These are phyloP conservation scores for Megaustenia siamemsis DNA, from an alignment of 2,888 invertebrate species.

Conservation along the genomic window DNA sequence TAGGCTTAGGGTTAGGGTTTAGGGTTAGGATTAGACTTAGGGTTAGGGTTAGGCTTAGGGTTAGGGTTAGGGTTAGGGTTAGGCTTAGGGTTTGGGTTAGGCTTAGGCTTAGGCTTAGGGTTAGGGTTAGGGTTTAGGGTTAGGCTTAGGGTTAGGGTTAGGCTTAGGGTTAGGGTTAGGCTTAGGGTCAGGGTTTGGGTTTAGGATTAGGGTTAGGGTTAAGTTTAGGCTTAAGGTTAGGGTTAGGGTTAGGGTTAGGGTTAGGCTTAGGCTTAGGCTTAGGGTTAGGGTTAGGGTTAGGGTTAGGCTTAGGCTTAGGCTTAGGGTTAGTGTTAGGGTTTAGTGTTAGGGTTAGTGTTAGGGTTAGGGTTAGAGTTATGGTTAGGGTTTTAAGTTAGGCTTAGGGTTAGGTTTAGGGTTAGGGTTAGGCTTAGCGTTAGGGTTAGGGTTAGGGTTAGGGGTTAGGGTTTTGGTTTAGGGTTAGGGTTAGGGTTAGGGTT, in stretches of 20 bases:
- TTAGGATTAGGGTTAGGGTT: conserved; percentile 60
- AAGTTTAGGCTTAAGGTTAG: conserved; percentile 57
- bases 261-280: conserved; percentile 62
- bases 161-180: conserved; percentile 60
- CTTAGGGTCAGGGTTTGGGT: conserved; percentile 61
- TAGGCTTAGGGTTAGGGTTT: conserved; percentile 57
- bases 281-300: conserved; percentile 9
- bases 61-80: conserved; percentile 52
- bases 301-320: conserved; percentile 37
- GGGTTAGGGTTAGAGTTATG: conserved; percentile 52
- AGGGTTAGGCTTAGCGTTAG: conserved; percentile 58
- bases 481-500: conserved; percentile 53
- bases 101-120: conserved; percentile 52
- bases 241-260: conserved; percentile 59
- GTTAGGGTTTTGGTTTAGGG: conserved; percentile 60
- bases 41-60: conserved; percentile 46
- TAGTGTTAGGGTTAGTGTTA: conserved; percentile 49
- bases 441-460: conserved; percentile 61
- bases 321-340: conserved; percentile 49
- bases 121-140: conserved; percentile 56
- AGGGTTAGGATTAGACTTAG: conserved; percentile 54
- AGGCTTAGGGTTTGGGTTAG: conserved; percentile 56
- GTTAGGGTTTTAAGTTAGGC: conserved; percentile 43
- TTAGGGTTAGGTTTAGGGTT: conserved; percentile 58
- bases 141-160: conserved; percentile 58